Evolutionary conservation across 1,140 invertebrate species (phyloP).

Genomic region (Rhagoletis zephyria): DNA sequence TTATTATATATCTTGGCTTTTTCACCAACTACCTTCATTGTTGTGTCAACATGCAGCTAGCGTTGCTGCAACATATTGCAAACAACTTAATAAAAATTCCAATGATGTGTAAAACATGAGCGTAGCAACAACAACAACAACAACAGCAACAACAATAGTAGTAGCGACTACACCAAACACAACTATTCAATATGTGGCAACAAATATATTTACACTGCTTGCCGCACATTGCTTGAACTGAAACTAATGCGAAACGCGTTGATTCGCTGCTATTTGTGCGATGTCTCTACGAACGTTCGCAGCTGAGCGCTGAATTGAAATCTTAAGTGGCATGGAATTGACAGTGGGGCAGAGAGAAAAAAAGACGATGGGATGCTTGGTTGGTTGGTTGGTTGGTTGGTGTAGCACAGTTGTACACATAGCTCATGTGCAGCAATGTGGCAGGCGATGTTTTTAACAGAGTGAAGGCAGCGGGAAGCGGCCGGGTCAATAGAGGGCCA

Average conservation of each 20-base stretch:
- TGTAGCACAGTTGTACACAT: background rate
- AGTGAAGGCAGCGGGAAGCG: background rate
- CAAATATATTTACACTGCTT: too few relatives aligned
- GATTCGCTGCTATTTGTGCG: slow-evolving; percentile 35
- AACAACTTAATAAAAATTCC: slow-evolving; percentile 73
- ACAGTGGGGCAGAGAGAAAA: background rate
- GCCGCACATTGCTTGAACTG: background rate
- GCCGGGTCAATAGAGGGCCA: background rate
- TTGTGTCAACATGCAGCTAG: background rate
- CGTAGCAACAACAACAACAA: background rate
- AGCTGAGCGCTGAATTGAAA: background rate
- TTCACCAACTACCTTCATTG: background rate
- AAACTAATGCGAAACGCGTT: slow-evolving; percentile 48
- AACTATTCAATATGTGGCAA: too few relatives aligned
- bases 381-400: too few relatives aligned
- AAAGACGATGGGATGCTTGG: background rate
- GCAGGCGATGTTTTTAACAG: background rate
- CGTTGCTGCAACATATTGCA: slow-evolving; percentile 56
- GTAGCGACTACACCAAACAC: background rate
- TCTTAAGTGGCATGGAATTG: slow-evolving; percentile 28
- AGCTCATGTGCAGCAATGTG: background rate
- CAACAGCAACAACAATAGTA: background rate
- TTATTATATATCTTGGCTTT: background rate
- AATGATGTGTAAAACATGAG: slow-evolving; percentile 66
- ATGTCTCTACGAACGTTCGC: background rate